A percentile compares a stretch with the other conserved stretches of the same genome.
These are phyloP conservation scores for Melinopterus prodromus DNA, from an alignment of 2,888 invertebrate genomes.

Conservation along the genomic window DNA sequence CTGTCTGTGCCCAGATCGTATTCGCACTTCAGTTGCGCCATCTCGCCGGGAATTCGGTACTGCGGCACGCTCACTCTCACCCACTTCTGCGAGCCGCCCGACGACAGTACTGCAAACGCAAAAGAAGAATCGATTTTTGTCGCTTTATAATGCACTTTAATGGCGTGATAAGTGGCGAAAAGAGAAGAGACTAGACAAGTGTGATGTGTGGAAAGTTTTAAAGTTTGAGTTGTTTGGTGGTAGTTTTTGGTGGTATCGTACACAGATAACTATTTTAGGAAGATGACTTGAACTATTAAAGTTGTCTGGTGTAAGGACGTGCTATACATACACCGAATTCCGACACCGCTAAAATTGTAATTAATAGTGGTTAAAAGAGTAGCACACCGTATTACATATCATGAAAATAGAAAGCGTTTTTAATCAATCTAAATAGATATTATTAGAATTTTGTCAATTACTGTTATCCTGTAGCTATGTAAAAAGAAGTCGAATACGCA, in stretches of 20 bases:
- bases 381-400: too few species aligned
- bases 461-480: too few species aligned
- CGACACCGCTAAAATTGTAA: too few species aligned
- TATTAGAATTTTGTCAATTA: too few species aligned
- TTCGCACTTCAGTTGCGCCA: constrained; percentile 58
- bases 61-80: constrained; percentile 60
- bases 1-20: constrained; percentile 65
- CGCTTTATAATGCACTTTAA: not conserved
- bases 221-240: not conserved
- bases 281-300: too few species aligned
- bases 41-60: constrained; percentile 58
- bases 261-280: not conserved
- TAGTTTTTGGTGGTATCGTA: not conserved
- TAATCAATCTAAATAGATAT: too few species aligned
- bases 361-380: too few species aligned
- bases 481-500: too few species aligned
- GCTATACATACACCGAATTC: too few species aligned
- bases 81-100: constrained; percentile 15
- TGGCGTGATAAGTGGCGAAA: not conserved
- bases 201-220: not conserved
- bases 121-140: constrained; percentile 8
- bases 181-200: not conserved
- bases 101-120: constrained; percentile 12
- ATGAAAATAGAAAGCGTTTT: too few species aligned
- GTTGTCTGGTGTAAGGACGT: too few species aligned